Base-by-base conservation (phyloP, 2,113 vertebrate genomes). In the Odontophorus gujanensis region DNA sequence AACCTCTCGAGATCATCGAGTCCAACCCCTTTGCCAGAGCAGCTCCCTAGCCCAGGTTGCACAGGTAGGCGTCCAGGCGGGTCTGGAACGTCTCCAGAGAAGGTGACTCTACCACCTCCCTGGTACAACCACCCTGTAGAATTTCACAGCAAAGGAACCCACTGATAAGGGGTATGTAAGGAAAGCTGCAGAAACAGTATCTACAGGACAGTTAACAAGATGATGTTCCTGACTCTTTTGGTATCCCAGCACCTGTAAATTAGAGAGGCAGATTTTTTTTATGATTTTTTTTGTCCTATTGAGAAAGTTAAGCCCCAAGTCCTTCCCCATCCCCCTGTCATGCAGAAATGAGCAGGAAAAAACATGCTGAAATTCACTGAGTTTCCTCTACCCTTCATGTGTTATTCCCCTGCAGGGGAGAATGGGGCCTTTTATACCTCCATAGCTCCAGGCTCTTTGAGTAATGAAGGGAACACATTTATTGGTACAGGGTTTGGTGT, bases 401-500 rank as follows among this genome's bases (percentile, higher is more conserved):
- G 96, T 92, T 96, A 93, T 85, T 96, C 89, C 89, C 81, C 73
- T 92, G 87, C 63, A 94, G 74, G 96, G 85, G 92, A 96, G 96
- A 97, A 96, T 96, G 94, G 87, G 74, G 89, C 89, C 95, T 89
- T 97, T 96, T 95, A 94, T 93, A 85, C 75, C 85, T 65, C 75
- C 50, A 89, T 67, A 83, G 93, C 95, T 96, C 96, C 86, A 67
- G 81, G 81, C 74, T 94, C 92, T 95, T 85, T 87, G 94, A 96
- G 92, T 97, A 96, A 96, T 97, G 97, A 97, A 97, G 95, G 97
- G 96, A 97, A 92, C 95, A 95, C 95, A 96, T 98, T 98, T 98
- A 98, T 98, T 97, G 97, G 97, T 94, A 95, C 95, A 97, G 96
- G 94, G 87, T 89, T 93, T 96, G 22, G 97, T 97, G 97, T 98